A percentile compares a stretch with the other conserved stretches of the same genome.
Evolutionary conservation across 2,113 vertebrate genomes (phyloP).

Genomic region (Bubalus kerabau): DNA sequence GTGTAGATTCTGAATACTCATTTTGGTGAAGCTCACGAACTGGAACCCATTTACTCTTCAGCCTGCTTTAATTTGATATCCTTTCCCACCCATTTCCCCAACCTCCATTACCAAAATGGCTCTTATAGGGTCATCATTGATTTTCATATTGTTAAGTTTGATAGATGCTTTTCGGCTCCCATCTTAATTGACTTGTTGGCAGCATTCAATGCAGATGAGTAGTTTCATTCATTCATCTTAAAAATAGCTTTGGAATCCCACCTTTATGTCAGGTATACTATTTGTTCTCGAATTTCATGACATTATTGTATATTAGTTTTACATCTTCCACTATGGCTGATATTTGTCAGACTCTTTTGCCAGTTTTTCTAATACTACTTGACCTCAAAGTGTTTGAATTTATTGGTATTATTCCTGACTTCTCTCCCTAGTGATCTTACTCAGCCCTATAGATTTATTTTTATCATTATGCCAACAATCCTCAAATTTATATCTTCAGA

Average conservation of each 20-base stretch:
- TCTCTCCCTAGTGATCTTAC: background rate
- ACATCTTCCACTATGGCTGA: background rate
- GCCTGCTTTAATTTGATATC: background rate
- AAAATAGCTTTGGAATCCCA: background rate
- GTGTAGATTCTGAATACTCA: background rate
- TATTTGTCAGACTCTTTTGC: background rate
- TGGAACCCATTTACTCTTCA: background rate
- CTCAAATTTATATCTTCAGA: background rate
- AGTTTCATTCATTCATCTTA: slow-evolving; percentile 28
- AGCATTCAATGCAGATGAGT: background rate
- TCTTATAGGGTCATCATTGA: background rate
- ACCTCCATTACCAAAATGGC: background rate
- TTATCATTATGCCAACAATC: background rate
- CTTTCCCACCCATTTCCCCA: background rate
- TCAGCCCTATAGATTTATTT: background rate
- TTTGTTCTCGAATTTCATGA: background rate
- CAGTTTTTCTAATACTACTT: background rate
- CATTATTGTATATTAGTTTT: background rate
- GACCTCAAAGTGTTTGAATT: background rate
- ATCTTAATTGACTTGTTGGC: slow-evolving; percentile 36
- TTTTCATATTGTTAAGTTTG: slow-evolving; percentile 35
- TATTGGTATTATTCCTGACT: background rate
- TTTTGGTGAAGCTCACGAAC: background rate
- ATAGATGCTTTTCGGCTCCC: background rate
- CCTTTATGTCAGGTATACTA: background rate